Evolutionary conservation across 2,113 vertebrate species (phyloP).

Genomic region (Ia io): DNA sequence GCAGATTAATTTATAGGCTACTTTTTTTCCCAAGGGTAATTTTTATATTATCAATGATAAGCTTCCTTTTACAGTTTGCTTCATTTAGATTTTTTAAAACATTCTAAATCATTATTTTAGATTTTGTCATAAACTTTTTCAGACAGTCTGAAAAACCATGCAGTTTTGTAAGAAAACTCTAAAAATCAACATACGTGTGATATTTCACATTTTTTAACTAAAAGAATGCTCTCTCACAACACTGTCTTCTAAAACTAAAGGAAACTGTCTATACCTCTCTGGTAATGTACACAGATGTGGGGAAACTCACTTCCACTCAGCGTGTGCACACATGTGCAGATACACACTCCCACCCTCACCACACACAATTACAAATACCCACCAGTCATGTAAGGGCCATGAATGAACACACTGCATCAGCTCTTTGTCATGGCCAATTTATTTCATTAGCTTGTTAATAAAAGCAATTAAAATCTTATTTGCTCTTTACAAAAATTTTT

Average conservation of each 20-base stretch:
- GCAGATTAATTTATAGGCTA: background rate
- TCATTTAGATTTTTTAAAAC: background rate
- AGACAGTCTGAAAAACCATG: background rate
- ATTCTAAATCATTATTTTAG: background rate
- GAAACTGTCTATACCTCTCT: background rate
- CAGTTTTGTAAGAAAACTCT: background rate
- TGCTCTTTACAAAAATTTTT: background rate
- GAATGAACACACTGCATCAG: background rate
- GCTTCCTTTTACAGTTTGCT: constrained; percentile 7
- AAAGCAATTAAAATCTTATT: constrained; percentile 40
- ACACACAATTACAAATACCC: background rate
- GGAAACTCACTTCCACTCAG: background rate
- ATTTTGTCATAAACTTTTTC: background rate
- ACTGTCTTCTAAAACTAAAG: background rate
- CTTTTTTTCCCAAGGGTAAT: background rate
- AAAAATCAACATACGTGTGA: background rate
- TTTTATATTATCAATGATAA: background rate
- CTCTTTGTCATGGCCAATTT: background rate
- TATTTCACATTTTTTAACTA: background rate
- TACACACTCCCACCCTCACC: fast-evolving
- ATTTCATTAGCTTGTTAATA: constrained; percentile 43
- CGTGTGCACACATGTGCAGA: background rate
- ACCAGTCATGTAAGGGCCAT: background rate
- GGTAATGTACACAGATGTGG: background rate
- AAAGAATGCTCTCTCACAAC: background rate